These are phyloP conservation scores for Galagoides demidoff DNA, from an alignment of 2,797 vertebrate genomes.

Conservation along the genomic window DNA sequence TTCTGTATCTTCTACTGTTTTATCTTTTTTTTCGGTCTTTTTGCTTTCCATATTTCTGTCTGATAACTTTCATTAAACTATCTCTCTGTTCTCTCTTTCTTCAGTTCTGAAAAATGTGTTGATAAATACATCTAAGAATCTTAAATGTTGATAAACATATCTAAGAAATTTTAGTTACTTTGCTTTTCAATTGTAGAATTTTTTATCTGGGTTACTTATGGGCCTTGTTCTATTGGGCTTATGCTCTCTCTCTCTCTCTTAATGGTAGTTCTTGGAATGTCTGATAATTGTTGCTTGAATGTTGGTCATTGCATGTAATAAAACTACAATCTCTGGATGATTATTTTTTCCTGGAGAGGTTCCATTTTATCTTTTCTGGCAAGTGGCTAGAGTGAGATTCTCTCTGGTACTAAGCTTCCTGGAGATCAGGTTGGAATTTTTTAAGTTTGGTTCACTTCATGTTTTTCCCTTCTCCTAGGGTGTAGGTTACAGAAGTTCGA, in stretches of 20 bases:
- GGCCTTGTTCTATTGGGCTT: neutral
- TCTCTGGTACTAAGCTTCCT: neutral
- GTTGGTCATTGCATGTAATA: neutral
- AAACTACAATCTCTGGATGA: neutral
- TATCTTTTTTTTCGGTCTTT: neutral
- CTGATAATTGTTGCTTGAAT: neutral
- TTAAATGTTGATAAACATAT: neutral
- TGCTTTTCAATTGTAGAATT: slow-evolving; percentile 21
- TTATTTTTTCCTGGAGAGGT: neutral
- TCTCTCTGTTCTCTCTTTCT: slow-evolving; percentile 42
- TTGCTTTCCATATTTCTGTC: neutral
- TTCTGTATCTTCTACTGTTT: neutral
- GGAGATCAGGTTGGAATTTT: neutral
- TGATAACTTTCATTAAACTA: slow-evolving; percentile 8
- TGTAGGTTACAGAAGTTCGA: neutral
- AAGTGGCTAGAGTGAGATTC: neutral
- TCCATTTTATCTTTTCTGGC: neutral
- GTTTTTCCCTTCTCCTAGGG: neutral
- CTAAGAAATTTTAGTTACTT: neutral
- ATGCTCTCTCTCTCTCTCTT: neutral
- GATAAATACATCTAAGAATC: neutral
- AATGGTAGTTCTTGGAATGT: neutral
- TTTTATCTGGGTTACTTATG: neutral
- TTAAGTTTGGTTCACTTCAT: neutral
- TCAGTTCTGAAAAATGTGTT: neutral